Evolutionary conservation across 2,797 vertebrate species (phyloP).

Genomic region (Leucoraja ocellata): DNA sequence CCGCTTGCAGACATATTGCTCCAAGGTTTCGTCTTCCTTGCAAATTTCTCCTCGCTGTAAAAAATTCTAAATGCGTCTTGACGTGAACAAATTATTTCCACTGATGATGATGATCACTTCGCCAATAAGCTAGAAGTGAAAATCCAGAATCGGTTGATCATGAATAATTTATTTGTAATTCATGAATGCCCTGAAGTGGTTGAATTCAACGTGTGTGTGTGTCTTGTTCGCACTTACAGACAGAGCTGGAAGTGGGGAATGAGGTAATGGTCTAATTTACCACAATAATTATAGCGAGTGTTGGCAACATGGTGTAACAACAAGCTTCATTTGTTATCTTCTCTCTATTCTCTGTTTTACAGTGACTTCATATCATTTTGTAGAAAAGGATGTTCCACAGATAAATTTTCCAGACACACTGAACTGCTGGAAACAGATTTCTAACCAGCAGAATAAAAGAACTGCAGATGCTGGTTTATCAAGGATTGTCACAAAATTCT

Average conservation of each 20-base stretch:
- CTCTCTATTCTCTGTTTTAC: neutral
- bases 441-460: neutral
- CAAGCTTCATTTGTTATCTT: neutral
- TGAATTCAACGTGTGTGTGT: neutral
- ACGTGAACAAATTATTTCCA: neutral
- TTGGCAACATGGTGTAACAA: neutral
- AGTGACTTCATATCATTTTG: no score
- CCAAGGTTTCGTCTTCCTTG: neutral
- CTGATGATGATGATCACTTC: neutral
- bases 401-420: neutral
- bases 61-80: neutral
- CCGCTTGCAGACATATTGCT: neutral
- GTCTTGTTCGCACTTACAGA: neutral
- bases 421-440: neutral
- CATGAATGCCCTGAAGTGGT: neutral
- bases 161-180: neutral
- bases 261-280: neutral
- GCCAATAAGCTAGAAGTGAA: neutral
- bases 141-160: neutral
- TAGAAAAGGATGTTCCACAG: neutral
- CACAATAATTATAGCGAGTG: neutral
- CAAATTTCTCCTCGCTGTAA: neutral
- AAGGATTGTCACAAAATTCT: no score
- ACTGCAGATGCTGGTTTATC: no score
- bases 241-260: neutral